Conservation (phyloP, 1,140 invertebrate species). For the Triops cancriformis region DNA sequence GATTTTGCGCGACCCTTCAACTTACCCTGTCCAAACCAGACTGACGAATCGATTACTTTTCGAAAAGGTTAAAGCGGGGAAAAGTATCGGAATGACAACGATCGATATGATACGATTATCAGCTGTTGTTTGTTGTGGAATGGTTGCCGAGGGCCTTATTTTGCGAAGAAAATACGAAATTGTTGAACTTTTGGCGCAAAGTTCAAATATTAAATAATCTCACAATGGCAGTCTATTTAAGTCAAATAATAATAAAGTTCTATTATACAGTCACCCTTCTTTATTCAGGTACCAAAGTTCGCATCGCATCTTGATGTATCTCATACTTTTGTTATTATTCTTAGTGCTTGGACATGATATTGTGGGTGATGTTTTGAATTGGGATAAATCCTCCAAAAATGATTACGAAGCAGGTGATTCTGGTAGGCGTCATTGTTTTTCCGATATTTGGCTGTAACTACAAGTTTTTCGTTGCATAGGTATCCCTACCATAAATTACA, state of each 20-base stretch:
- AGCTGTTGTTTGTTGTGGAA: neutral
- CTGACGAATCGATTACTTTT: neutral
- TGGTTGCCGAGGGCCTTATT: neutral
- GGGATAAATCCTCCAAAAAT: neutral
- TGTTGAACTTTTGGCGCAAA: neutral
- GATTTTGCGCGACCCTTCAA: neutral
- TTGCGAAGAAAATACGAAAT: neutral
- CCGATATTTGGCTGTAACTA: neutral
- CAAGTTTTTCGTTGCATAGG: neutral
- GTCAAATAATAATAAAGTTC: neutral
- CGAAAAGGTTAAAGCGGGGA: neutral
- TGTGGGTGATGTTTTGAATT: neutral
- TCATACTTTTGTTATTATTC: neutral
- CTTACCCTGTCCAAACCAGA: neutral
- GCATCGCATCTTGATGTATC: neutral
- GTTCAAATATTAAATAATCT: neutral
- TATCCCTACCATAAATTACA: neutral
- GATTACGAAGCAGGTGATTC: neutral
- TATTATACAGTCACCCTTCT: neutral
- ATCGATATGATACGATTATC: neutral
- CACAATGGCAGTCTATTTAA: neutral
- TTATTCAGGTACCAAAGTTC: neutral
- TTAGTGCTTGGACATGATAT: neutral
- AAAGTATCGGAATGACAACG: too few relatives aligned
- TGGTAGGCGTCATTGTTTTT: neutral